These are phyloP conservation scores for Lasioglossum figueresi DNA, from an alignment of 2,888 invertebrate species.

Conservation along the genomic window DNA sequence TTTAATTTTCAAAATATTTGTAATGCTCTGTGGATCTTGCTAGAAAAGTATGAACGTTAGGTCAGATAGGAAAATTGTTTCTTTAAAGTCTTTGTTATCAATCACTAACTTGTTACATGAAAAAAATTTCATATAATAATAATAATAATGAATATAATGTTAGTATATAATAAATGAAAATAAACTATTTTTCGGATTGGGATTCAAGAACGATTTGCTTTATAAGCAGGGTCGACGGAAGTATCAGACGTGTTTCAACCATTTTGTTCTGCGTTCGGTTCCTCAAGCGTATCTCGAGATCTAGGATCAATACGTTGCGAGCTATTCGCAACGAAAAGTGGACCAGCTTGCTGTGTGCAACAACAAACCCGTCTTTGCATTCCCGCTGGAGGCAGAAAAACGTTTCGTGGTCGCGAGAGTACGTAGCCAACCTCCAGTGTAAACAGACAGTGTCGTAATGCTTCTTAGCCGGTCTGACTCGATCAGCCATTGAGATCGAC, in stretches of 20 bases:
- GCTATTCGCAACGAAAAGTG: neutral
- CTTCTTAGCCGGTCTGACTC: constrained; percentile 78
- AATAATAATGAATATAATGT: too few relatives aligned
- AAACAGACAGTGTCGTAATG: constrained; percentile 81
- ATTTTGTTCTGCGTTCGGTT: neutral
- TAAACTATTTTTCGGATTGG: too few relatives aligned
- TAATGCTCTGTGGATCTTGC: too few relatives aligned
- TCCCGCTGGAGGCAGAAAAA: constrained; percentile 61
- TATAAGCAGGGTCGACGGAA: neutral
- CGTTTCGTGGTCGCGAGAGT: constrained; percentile 65
- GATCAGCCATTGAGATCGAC: constrained; percentile 82
- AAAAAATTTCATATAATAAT: too few relatives aligned
- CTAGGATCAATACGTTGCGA: neutral
- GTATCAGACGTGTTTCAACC: neutral
- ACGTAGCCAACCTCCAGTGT: constrained; percentile 78
- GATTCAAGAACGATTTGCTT: neutral
- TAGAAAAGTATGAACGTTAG: too few relatives aligned
- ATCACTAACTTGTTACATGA: too few relatives aligned
- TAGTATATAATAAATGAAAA: too few relatives aligned
- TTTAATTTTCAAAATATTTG: too few relatives aligned
- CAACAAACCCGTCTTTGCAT: constrained; percentile 55
- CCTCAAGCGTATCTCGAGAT: neutral
- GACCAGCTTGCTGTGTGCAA: constrained; percentile 15
- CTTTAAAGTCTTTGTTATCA: too few relatives aligned
- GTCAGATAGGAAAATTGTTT: too few relatives aligned